Evolutionary conservation across 2,888 invertebrate genomes (phyloP), one percentile per base, ranked within the genome.

Genomic region (Apotomis capreana): DNA sequence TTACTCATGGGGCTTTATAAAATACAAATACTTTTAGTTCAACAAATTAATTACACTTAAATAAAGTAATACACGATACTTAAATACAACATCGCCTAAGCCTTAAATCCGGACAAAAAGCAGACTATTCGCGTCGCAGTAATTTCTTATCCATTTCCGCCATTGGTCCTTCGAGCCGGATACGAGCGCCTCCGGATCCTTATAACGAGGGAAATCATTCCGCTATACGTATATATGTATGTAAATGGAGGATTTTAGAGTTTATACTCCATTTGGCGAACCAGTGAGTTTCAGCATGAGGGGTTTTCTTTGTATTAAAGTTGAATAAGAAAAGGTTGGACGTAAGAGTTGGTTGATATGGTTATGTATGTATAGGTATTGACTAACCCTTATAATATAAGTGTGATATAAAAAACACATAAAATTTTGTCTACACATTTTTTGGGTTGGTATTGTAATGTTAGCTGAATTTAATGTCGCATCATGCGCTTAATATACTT

Each of bases 111-210:
- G n/a, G 5, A 71, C 61, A 71, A 68, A 67, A 71, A 57, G 26
- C 67, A 61, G 44, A 55, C 60, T 65, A 65, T 40, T 44, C 60
- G 60, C 65, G 70, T 70, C 67, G 70, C 55, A 76, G 79, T 81
- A 79, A 83, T 88, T 87, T 85, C 85, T 85, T 84, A 84, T 79
- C 85, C 83, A 84, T 86, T 87, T 91, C 89, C 89, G 87, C 78
- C 77, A 82, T 84, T 83, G 87, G 86, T 86, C 86, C 87, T 88
- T 80, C 83, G 84, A 83, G 81, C 85, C 90, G 90, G 91, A 91
- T 83, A 78, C 81, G 80, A 80, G 77, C 10, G 49, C 49, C 76
- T 79, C 77, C 88, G 91, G 89, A 89, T 85, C 80, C 83, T 83
- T 83, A 83, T 91, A 91, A 92, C 89, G 89, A 91, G 87, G 85